Evolutionary conservation across 2,888 invertebrate species (phyloP), one percentile per base, ranked within the genome.

Genomic region (Corythucha ciliata): DNA sequence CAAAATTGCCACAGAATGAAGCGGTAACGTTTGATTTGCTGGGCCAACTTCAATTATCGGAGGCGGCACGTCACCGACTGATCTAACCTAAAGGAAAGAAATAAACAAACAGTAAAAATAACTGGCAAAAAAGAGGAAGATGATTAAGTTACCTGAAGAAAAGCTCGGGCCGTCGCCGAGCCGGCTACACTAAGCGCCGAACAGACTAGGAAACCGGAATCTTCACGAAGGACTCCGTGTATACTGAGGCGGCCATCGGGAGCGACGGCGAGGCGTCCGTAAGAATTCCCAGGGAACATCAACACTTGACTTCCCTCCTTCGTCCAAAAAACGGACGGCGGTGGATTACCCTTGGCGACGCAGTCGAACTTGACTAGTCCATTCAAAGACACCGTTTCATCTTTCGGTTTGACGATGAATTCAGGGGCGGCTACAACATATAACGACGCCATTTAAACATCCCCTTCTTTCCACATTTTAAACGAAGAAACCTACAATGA

Each of bases 121-220:
- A n/a, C 21, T 24, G 21, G 4, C n/a, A 40, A 39, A 22, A 37
- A 24, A 41, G 12, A 47, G 4, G 24, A 32, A 21, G 12, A 12
- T 8, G 29, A n/a, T n/a, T 10, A 29, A 63, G 58, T 63, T 70
- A 83, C 86, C 76, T 86, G 89, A 59, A 97, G 76, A 66, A 83
- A 83, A 44, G 88, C 87, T 52, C 90, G 81, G 58, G 85, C 85
- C 60, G 88, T 82, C 59, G 83, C 81, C 37, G 91, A 90, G 24
- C 93, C 93, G 34, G 92, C 93, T n/a, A 89, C 86, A 67, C 90
- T 92, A 47, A 93, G 78, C 24, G 94, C 94, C 36, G 92, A 91
- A 68, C 96, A 97, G 18, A 91, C 86, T 65, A 92, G 81, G 69
- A 83, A 82, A 10, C 91, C 89, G 53, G 81, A 79, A 63, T 87